Conservation (phyloP, 1,140 invertebrate species). For the Vanessa atalanta region DNA sequence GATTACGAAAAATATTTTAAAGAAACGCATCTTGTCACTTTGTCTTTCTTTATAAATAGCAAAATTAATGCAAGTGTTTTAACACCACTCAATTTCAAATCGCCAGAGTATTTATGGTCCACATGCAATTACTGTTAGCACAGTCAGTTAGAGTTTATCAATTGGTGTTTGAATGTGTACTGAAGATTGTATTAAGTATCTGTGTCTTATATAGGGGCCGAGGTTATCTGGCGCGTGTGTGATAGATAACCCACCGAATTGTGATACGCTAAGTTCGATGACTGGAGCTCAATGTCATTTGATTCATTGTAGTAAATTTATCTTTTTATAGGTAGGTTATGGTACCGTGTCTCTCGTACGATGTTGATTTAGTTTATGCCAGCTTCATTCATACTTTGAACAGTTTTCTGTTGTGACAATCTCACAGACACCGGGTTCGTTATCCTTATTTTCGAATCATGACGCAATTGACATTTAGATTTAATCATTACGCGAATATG, state of each 20-base stretch:
- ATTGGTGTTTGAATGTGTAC: constrained; percentile 54
- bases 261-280: constrained; percentile 66
- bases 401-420: not conserved
- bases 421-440: not conserved
- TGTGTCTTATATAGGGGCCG: constrained; percentile 57
- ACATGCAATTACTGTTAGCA: constrained; percentile 29
- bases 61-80: constrained; percentile 5
- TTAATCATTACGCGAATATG: constrained; percentile 5
- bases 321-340: constrained; percentile 54
- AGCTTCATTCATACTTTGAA: constrained; percentile 23
- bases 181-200: constrained; percentile 54
- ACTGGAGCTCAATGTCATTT: constrained; percentile 68
- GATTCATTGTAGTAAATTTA: constrained; percentile 71
- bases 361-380: constrained; percentile 6
- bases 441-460: not conserved
- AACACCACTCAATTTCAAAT: constrained; percentile 7
- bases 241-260: constrained; percentile 72
- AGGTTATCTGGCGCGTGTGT: constrained; percentile 72
- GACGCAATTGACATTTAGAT: constrained; percentile 22
- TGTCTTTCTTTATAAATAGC: not conserved
- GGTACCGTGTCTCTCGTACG: constrained; percentile 36
- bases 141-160: constrained; percentile 46
- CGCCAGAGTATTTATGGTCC: constrained; percentile 18
- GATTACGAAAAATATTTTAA: constrained; percentile 44
- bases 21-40: constrained; percentile 55